Evolutionary conservation across 37 sponge, comb jelly and placozoan genomes (phyloP).

Genomic region (Agelas oroides): DNA sequence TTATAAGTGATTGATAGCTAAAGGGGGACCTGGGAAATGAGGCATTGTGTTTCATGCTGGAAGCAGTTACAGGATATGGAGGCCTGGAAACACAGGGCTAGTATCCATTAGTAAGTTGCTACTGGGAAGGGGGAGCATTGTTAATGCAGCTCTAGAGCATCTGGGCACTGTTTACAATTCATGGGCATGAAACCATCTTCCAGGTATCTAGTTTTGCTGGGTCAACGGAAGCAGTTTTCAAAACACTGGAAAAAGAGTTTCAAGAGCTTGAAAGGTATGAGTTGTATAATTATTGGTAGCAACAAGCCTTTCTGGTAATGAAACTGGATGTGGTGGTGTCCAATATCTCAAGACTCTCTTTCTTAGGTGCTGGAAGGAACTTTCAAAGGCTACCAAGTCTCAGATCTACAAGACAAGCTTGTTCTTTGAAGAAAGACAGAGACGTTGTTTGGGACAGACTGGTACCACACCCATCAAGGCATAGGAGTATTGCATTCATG

Average conservation of each 20-base stretch:
- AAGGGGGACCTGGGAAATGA: no score
- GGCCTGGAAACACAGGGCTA: no score
- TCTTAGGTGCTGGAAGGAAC: conserved; percentile 34
- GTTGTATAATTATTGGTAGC: neutral
- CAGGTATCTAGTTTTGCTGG: conserved; percentile 28
- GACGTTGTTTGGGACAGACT: conserved; percentile 27
- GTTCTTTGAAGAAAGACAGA: conserved; percentile 38
- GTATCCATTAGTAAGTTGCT: no score
- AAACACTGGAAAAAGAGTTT: conserved; percentile 20
- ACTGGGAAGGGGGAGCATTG: no score
- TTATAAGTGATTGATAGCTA: no score
- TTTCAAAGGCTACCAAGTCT: neutral
- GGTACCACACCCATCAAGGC: conserved; percentile 68
- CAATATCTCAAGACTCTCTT: neutral
- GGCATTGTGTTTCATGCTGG: no score
- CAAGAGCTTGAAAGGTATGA: conserved; percentile 47
- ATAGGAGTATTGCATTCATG: no score
- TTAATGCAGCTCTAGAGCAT: no score
- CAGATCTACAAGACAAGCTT: conserved; percentile 40
- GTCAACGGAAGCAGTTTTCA: neutral
- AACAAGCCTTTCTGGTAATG: no score
- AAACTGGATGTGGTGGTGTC: neutral
- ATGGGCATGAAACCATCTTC: no score
- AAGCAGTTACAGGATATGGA: no score
- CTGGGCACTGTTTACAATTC: no score